Conservation (phyloP, 2,113 vertebrate species). For the Hyaena hyaena region DNA sequence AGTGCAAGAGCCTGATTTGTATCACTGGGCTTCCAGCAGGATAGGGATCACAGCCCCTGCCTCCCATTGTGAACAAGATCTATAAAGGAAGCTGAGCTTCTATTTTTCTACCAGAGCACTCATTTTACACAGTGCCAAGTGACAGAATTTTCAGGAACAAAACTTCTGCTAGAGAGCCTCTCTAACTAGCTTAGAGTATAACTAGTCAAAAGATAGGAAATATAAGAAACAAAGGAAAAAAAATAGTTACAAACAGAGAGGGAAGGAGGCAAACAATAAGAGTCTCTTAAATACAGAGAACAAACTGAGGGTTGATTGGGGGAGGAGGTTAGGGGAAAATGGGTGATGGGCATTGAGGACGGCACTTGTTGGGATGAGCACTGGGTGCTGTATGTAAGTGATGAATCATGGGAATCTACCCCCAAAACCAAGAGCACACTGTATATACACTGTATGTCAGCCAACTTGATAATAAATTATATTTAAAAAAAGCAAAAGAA, state of each 20-base stretch:
- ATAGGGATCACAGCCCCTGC: neutral
- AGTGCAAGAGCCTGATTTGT: constrained; percentile 7
- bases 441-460: too few species aligned
- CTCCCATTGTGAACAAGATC: neutral
- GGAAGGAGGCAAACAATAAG: too few species aligned
- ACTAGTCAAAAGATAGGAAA: constrained; percentile 34
- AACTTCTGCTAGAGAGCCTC: neutral
- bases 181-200: neutral
- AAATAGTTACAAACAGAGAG: too few species aligned
- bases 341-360: too few species aligned
- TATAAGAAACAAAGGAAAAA: neutral
- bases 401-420: too few species aligned
- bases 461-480: too few species aligned
- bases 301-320: too few species aligned
- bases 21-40: neutral
- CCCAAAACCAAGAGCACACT: too few species aligned
- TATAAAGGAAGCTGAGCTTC: neutral
- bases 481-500: neutral
- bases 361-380: too few species aligned
- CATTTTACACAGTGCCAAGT: neutral
- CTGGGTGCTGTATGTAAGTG: too few species aligned
- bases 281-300: too few species aligned
- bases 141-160: constrained; percentile 39
- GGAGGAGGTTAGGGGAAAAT: too few species aligned
- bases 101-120: neutral